Base-by-base conservation (phyloP, 2,888 invertebrate species). In the Ligdia adustata region DNA sequence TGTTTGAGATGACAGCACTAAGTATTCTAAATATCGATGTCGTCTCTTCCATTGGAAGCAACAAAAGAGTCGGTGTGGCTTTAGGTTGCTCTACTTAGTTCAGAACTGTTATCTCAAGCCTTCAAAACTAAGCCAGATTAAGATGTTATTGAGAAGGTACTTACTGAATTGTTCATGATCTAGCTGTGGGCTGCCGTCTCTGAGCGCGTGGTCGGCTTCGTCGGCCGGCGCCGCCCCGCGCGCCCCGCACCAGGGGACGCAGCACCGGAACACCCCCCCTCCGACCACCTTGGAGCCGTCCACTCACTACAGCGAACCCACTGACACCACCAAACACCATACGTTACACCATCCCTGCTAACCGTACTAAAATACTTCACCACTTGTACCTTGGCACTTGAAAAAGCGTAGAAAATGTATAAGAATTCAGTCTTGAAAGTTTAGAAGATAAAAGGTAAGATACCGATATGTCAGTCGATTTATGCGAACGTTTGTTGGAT, bases 191-290 rank as follows among this genome's bases (percentile, higher is more conserved):
- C 82, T 90, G 68, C 84, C 86, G 55, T 87, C 90, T 50, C 80
- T 75, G 51, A 89, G 75, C 59, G 87, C 87, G 80, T 86, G 77
- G 62, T 81, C 81, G 70, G 92, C 92, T 81, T 92, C 92, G 90
- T 91, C 88, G 72, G 88, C 89, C 89, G 93, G 91, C 86, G 92
- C 86, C 89, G 94, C 93, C 92, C 93, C 92, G 93, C 90, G 90
- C 90, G 90, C 90, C 89, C 94, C 94, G 92, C 94, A 94, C 93
- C 94, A 94, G 92, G 94, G 94, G 93, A 94, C 92, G 92, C 94
- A 94, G 92, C 94, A 94, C 92, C 94, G 94, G 93, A 94, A 94
- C 91, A 94, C 93, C 92, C 93, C 93, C 82, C 93, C 92, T 92
- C 94, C 93, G 82, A 93, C 93, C 93, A 93, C 93, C 90, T 91